Conservation (phyloP, 2,113 vertebrate species). For the Tachycineta bicolor region DNA sequence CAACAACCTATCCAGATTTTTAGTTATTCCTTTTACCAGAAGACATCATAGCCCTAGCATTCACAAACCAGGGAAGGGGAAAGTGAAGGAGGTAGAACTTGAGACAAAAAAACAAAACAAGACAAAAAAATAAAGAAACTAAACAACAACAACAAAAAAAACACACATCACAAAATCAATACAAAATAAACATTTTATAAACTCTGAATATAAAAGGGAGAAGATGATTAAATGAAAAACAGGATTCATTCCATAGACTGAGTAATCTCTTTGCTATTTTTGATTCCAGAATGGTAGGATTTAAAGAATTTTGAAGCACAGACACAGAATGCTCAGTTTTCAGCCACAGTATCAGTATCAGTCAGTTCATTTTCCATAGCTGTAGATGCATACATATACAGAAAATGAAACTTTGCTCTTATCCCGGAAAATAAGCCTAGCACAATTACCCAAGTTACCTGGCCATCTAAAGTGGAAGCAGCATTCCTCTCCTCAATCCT, state of each 20-base stretch:
- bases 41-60: neutral
- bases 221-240: neutral
- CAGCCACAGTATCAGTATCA: neutral
- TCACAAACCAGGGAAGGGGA: neutral
- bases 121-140: too few species aligned
- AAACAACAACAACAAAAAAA: neutral
- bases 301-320: neutral
- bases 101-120: fast-evolving
- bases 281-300: neutral
- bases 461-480: neutral
- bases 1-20: neutral
- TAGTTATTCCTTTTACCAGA: neutral
- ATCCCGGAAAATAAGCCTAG: neutral
- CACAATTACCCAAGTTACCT: neutral
- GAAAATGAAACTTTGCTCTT: neutral
- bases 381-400: fast-evolving
- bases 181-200: neutral
- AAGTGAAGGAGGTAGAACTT: neutral
- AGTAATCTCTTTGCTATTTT: neutral
- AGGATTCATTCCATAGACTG: neutral
- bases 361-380: neutral
- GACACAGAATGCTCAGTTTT: neutral
- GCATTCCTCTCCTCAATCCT: neutral
- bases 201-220: neutral
- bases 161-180: fast-evolving